These are phyloP conservation scores for Caenorhabditis panamensis DNA, from an alignment of 2,888 invertebrate species.

Conservation along the genomic window DNA sequence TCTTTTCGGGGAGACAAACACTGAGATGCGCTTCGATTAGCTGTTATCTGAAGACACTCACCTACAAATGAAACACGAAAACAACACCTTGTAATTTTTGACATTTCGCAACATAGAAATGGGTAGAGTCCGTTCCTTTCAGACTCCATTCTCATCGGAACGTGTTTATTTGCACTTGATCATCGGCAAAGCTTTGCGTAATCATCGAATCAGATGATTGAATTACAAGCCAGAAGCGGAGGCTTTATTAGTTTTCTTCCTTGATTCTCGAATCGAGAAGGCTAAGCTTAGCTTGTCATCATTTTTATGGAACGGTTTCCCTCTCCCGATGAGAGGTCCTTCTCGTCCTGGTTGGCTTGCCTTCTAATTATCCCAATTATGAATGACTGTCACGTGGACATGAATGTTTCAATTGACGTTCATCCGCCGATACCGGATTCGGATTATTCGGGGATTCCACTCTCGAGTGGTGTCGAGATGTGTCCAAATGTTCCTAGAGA, in stretches of 20 bases:
- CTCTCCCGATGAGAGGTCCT: conserved; percentile 11
- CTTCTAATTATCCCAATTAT: conserved; percentile 42
- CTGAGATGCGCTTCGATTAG: conserved; percentile 47
- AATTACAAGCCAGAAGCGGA: conserved; percentile 15
- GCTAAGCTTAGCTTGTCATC: conserved; percentile 24
- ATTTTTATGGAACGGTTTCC: conserved; percentile 32
- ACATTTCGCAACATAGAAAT: too few species aligned
- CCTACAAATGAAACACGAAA: background rate
- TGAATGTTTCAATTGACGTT: conserved; percentile 41
- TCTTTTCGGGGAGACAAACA: background rate
- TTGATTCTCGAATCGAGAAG: conserved; percentile 32
- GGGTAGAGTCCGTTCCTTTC: too few species aligned
- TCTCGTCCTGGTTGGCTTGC: conserved; percentile 21
- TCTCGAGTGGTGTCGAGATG: conserved; percentile 50
- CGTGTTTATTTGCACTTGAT: conserved; percentile 39
- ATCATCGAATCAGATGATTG: conserved; percentile 28
- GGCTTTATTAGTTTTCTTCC: conserved; percentile 33
- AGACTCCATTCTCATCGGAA: conserved; percentile 3
- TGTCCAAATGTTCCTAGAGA: conserved; percentile 36
- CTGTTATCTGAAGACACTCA: conserved; percentile 1
- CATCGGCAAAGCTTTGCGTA: conserved; percentile 21
- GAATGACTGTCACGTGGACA: conserved; percentile 35
- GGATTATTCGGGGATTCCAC: background rate
- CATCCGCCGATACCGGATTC: conserved; percentile 40
- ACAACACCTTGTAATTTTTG: background rate